phyloP scores from a whole-genome alignment of 2,113 vertebrate species.

The Dendrocopos noguchii region DNA sequence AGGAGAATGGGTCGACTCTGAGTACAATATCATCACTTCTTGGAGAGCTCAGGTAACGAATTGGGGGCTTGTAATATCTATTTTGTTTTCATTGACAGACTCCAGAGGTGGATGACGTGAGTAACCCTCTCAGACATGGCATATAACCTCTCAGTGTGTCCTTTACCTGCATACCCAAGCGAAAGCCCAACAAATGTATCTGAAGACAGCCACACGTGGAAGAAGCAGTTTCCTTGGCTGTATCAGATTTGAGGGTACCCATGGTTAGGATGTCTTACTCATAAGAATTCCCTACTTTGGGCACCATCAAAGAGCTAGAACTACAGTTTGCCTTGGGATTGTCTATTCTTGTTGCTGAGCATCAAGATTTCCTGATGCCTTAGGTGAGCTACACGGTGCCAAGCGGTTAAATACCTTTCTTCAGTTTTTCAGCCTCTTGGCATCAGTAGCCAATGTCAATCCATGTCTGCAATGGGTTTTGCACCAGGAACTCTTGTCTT shows the following conservation, averaged over 20 bases:
- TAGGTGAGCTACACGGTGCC: neutral
- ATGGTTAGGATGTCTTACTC: neutral
- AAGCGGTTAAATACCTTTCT: neutral
- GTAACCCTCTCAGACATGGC: neutral
- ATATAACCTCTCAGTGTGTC: neutral
- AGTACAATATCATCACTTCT: constrained; percentile 94
- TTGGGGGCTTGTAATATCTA: neutral
- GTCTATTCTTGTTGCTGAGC: neutral
- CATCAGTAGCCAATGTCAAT: neutral
- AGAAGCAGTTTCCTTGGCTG: neutral
- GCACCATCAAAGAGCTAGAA: neutral
- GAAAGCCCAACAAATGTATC: neutral
- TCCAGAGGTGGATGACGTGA: neutral
- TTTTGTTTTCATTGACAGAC: constrained; percentile 38
- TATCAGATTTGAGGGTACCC: neutral
- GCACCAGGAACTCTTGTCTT: constrained; percentile 5
- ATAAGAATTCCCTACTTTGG: neutral
- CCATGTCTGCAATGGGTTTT: neutral
- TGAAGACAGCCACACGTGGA: neutral
- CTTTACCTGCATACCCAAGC: neutral
- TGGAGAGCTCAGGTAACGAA: constrained; percentile 93
- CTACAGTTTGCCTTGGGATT: neutral
- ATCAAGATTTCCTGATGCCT: neutral
- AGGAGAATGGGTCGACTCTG: constrained; percentile 94
- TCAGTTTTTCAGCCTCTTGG: neutral